phyloP scores from a whole-genome alignment of 2,888 invertebrate species.

The Blastobasis lacticolella region DNA sequence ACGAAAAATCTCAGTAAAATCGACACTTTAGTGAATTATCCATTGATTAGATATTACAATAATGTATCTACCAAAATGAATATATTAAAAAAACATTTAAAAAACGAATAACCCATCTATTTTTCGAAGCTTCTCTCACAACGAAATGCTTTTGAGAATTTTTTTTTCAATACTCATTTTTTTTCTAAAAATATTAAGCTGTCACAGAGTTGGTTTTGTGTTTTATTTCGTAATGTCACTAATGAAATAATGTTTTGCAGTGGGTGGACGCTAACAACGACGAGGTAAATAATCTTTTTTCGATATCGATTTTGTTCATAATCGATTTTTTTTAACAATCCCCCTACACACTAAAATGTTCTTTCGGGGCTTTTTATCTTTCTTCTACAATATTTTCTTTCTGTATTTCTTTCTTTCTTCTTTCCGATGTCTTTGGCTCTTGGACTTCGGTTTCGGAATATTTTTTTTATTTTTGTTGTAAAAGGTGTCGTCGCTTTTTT shows the following conservation, averaged over 20 bases:
- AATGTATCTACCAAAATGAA: slow-evolving; percentile 20
- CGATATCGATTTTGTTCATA: background rate
- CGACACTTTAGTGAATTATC: too few relatives aligned
- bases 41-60: too few relatives aligned
- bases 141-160: slow-evolving; percentile 64
- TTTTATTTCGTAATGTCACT: slow-evolving; percentile 47
- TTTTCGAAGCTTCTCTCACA: slow-evolving; percentile 41
- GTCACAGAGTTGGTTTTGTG: background rate
- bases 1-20: too few relatives aligned
- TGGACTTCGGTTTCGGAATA: too few relatives aligned
- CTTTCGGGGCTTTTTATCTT: slow-evolving; percentile 7
- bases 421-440: background rate
- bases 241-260: slow-evolving; percentile 73
- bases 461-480: too few relatives aligned
- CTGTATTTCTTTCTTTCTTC: slow-evolving; percentile 3
- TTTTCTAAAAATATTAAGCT: background rate
- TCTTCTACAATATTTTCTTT: slow-evolving; percentile 7
- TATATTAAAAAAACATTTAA: slow-evolving; percentile 31
- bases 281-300: slow-evolving; percentile 68
- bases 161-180: slow-evolving; percentile 17
- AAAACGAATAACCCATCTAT: slow-evolving; percentile 29
- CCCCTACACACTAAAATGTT: slow-evolving; percentile 2
- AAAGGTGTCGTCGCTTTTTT: background rate
- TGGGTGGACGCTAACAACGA: slow-evolving; percentile 80
- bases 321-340: too few relatives aligned